These are phyloP conservation scores for Phrynocephalus versicolor DNA, from an alignment of 2,113 vertebrate species.

Conservation along the genomic window DNA sequence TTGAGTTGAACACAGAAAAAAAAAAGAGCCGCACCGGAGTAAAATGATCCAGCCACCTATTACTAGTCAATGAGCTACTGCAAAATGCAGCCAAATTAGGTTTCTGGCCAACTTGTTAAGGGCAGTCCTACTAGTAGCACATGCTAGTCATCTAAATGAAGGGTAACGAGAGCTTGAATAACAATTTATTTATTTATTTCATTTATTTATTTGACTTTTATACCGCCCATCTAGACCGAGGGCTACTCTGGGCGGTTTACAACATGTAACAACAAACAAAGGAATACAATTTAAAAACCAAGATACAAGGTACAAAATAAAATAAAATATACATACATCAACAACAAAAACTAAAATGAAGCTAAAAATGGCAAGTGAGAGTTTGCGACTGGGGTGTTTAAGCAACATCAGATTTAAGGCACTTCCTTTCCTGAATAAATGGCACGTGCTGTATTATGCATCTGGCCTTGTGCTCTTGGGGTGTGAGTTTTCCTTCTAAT, in stretches of 20 bases:
- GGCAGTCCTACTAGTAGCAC: background rate
- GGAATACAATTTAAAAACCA: no score
- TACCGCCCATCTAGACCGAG: no score
- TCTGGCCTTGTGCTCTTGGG: background rate
- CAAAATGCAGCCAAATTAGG: background rate
- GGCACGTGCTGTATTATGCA: background rate
- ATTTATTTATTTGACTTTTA: no score
- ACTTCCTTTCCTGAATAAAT: background rate
- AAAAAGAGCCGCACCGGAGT: background rate
- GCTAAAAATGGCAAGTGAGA: no score
- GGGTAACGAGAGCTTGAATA: background rate
- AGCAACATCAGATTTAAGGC: background rate
- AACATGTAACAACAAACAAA: no score
- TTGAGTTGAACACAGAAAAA: background rate
- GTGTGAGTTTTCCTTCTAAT: slow-evolving; percentile 8
- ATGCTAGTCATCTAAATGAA: background rate
- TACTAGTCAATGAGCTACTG: background rate
- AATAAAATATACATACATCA: no score
- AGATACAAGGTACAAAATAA: no score
- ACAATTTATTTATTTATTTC: no score
- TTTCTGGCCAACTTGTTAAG: background rate
- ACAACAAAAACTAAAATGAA: no score
- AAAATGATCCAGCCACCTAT: background rate
- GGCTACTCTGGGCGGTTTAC: no score
- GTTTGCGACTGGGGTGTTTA: background rate